Conservation (phyloP, 2,113 vertebrate genomes). For the Picathartes gymnocephalus region DNA sequence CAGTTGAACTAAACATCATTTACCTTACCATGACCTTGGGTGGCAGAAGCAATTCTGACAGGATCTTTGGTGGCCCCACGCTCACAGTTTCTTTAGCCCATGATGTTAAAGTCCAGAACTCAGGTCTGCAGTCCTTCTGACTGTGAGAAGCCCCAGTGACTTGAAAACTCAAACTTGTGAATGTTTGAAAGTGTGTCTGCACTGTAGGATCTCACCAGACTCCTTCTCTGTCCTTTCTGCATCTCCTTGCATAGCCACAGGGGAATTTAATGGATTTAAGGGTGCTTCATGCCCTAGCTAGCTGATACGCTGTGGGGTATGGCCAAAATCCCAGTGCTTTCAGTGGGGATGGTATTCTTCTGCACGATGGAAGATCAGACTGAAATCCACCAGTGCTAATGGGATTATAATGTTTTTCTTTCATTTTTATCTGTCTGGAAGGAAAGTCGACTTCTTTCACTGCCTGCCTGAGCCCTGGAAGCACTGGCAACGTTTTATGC, state of each 20-base stretch:
- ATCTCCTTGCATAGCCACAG: neutral
- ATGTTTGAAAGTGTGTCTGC: accelerated
- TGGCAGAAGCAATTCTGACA: neutral
- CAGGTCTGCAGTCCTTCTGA: neutral
- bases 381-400: neutral
- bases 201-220: neutral
- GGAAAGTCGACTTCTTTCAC: neutral
- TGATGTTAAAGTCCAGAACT: neutral
- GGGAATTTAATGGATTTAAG: neutral
- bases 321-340: neutral
- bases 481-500: neutral
- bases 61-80: neutral
- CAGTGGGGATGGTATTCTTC: neutral
- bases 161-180: neutral
- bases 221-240: neutral
- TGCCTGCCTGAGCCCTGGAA: neutral
- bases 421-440: neutral
- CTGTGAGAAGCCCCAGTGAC: neutral
- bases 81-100: neutral
- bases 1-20: neutral
- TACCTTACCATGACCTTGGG: neutral
- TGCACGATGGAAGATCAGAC: neutral
- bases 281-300: neutral
- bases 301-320: neutral
- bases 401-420: neutral